Conservation (phyloP, 2,797 vertebrate species). For the Cephalopachus bancanus region DNA sequence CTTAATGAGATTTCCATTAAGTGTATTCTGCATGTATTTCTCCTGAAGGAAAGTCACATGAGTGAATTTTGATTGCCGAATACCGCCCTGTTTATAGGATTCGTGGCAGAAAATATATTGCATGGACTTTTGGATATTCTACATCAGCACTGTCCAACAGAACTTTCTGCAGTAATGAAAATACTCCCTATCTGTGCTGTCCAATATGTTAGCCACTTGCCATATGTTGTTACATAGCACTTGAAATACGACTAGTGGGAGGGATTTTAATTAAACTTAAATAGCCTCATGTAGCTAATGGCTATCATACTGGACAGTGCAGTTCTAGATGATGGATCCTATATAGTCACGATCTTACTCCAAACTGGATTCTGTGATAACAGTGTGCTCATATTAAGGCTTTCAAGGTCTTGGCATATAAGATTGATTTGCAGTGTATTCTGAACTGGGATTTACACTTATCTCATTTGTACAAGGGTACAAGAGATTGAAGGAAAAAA, state of each 20-base stretch:
- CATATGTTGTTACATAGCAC: neutral
- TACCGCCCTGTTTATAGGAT: neutral
- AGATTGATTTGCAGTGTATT: neutral
- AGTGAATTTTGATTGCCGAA: neutral
- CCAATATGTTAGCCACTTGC: neutral
- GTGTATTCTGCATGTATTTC: neutral
- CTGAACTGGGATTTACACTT: neutral
- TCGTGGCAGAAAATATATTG: neutral
- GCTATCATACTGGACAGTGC: neutral
- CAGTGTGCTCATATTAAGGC: neutral
- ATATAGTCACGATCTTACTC: neutral
- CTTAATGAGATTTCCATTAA: neutral
- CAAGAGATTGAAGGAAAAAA: neutral
- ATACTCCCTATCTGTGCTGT: accelerated
- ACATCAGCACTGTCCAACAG: neutral
- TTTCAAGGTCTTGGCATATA: neutral
- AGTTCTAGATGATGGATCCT: neutral
- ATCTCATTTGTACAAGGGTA: neutral
- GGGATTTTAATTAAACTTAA: slow-evolving; percentile 25
- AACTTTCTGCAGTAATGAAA: neutral
- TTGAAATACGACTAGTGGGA: neutral
- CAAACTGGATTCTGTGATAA: neutral
- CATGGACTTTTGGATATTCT: neutral
- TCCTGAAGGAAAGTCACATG: neutral
- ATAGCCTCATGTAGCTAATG: neutral